A percentile compares a stretch with the other conserved stretches of the same genome.
These are phyloP conservation scores for Onychorhynchus coronatus DNA, from an alignment of 2,113 vertebrate species.

Conservation along the genomic window DNA sequence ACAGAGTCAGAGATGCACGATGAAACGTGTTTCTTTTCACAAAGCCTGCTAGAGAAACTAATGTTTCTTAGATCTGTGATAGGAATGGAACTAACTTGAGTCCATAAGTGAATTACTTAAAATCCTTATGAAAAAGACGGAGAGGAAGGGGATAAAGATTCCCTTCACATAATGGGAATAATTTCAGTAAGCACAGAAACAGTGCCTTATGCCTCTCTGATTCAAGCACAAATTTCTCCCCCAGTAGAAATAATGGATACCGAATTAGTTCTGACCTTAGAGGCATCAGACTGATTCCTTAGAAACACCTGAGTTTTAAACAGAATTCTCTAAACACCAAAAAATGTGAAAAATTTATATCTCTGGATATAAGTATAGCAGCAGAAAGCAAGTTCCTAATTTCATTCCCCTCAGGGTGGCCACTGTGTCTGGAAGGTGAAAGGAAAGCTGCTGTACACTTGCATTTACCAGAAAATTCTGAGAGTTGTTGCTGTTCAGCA, in stretches of 20 bases:
- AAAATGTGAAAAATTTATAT: background rate
- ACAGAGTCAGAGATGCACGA: background rate
- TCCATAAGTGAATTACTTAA: background rate
- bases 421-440: background rate
- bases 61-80: background rate
- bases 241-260: background rate
- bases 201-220: background rate
- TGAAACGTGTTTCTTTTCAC: background rate
- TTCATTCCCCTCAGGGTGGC: background rate
- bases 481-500: background rate
- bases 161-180: background rate
- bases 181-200: background rate
- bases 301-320: background rate
- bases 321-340: background rate
- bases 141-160: background rate
- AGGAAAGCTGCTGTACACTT: background rate
- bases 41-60: background rate
- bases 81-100: background rate
- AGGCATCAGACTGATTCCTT: background rate
- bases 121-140: background rate
- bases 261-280: background rate
- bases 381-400: background rate
- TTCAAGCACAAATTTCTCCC: background rate
- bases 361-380: background rate
- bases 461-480: background rate